Base-by-base conservation (phyloP, 92 coral and sea anemone genomes). In the Epizoanthus rinbou region DNA sequence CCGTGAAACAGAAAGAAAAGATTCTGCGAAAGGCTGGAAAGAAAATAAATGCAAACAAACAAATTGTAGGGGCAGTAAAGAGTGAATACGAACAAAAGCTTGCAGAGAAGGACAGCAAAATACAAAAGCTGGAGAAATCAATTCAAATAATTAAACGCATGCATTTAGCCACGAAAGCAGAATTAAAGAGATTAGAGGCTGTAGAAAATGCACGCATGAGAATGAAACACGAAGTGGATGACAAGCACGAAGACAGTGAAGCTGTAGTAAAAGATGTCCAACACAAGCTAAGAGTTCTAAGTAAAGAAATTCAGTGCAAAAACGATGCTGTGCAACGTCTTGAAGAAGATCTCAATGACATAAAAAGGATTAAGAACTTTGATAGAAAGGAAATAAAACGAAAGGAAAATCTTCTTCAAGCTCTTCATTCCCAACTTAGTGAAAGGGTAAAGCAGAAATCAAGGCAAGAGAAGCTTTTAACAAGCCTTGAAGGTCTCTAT, bases 381-480 rank as follows among this genome's bases (percentile, higher is more conserved):
- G 73, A 53, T 52, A 84, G 71, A n/a, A 87, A 75, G 33, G 43
- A 75, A 24, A 79, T 90, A n/a, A 85, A 85, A 80, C 87, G 94
- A 25, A 88, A 90, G 60, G 84, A 88, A 53, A 93, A 92, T 68
- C 82, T 93, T 8, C 89, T 88, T 9, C 76, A 82, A 21, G 87
- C 91, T 50, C 70, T 93, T 11, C 80, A 90, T 13, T 65, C 83
- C 31, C 91, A 93, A 66, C 81, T 93, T 3, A 92, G 76, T 23
- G 98, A 93, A 65, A 87, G 79, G 68, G 88, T 89, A 24, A 91
- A 91, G 90, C 92, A 91, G 62, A 73, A 88, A 23, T 64, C 68
- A 35, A 88, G 98, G 9, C 74, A 89, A 37, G 92, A 91, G 74
- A 87, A 71, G 75, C 85, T 93, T 23, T 66, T 87, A 31, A 73